Base-by-base conservation (phyloP, 2,888 invertebrate genomes). In the Xanthia togata region DNA sequence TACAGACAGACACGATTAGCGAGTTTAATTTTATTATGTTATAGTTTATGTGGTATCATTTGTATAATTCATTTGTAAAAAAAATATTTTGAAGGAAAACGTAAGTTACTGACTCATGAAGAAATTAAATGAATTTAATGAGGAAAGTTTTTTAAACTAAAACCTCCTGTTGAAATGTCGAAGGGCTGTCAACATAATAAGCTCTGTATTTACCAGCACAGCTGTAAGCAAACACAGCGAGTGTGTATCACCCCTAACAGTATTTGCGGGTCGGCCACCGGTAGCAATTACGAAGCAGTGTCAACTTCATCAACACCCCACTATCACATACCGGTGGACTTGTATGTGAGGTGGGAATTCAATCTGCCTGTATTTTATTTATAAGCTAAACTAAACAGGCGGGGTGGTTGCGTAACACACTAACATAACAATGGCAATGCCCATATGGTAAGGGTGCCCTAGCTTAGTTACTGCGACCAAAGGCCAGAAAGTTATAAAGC, bases 241-340 rank as follows among this genome's bases (percentile, higher is more conserved):
- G 41, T 70, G 71, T 74, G 70, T 67, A 50, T 65, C 35, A 31
- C 23, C 63, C 63, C 57, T 64, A 59, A 69, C 59, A 57, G 65
- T 75, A 70, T 80, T 80, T 70, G 70, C 35, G 20, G 4, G 62
- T 1, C 55, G 26, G 17, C 67, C 62, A 23, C 35, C 69, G 67
- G n/a, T 38, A 26, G 59, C 59, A 76, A 80, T 80, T 76, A 81
- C 59, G 38, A n/a, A 68, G 53, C 35, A 71, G 71, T 76, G 80
- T 81, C 80, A 80, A 80, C 80, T 80, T 80, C 67, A 80, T 80
- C 80, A 80, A 59, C 80, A 63, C 62, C 57, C 41, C 8, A 44
- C 47, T 38, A 55, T 59, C 11, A 68, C n/a, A 35, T 8, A 26
- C 4, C 14, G 35, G 17, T 8, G 14, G 17, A 44, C 23, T 53